A percentile compares a stretch with the other conserved stretches of the same genome.
Conservation (phyloP, 2,797 vertebrate genomes). For the Phoebastria nigripes region DNA sequence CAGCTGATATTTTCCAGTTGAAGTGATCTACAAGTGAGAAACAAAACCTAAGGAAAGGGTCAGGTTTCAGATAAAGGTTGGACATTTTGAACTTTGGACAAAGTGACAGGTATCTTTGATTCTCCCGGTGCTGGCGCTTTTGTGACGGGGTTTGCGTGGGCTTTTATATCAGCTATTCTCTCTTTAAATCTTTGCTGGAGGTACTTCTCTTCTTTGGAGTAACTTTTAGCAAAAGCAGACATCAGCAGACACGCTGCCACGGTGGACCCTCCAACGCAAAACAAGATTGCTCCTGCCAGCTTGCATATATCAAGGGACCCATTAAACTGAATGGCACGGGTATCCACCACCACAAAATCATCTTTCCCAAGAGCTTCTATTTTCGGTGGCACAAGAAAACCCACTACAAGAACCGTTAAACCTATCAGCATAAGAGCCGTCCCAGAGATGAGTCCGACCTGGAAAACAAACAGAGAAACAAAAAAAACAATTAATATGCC, state of each 20-base stretch:
- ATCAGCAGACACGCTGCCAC: conserved; percentile 89
- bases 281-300: conserved; percentile 89
- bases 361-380: conserved; percentile 94
- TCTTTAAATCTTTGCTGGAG: conserved; percentile 96
- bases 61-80: conserved; percentile 89
- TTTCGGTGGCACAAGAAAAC: conserved; percentile 88
- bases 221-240: conserved; percentile 89
- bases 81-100: conserved; percentile 94
- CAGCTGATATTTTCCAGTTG: conserved; percentile 34
- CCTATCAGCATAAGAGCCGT: conserved; percentile 87
- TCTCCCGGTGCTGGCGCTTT: conserved; percentile 88
- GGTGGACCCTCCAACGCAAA: conserved; percentile 89
- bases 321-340: conserved; percentile 88
- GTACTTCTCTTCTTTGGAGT: conserved; percentile 91
- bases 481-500: neutral
- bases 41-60: conserved; percentile 61
- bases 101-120: conserved; percentile 90
- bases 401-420: conserved; percentile 86
- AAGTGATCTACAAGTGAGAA: conserved; percentile 30
- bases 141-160: conserved; percentile 84
- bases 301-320: conserved; percentile 90
- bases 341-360: conserved; percentile 86
- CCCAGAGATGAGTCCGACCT: conserved; percentile 95
- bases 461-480: conserved; percentile 13
- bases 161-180: conserved; percentile 86